Conservation (phyloP, 2,113 vertebrate species). For the Rallus limicola region DNA sequence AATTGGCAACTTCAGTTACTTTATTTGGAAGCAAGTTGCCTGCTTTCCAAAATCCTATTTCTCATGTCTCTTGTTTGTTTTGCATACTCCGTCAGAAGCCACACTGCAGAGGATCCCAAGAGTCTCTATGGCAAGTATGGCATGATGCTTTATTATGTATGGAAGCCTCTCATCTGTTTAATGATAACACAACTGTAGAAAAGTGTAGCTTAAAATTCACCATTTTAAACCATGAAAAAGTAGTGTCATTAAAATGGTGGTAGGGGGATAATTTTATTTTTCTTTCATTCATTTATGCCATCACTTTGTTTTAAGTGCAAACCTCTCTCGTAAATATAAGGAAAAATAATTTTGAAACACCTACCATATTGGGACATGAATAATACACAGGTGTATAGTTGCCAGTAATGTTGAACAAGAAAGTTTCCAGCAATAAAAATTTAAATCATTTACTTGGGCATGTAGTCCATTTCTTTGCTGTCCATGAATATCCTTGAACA, state of each 20-base stretch:
- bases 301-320: not conserved
- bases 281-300: not conserved
- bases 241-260: not conserved
- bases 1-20: not conserved
- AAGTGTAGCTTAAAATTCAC: not conserved
- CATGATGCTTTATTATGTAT: not conserved
- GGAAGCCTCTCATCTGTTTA: not conserved
- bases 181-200: not conserved
- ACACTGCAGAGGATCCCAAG: not conserved
- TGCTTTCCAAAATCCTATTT: not conserved
- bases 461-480: not conserved
- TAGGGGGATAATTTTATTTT: not conserved
- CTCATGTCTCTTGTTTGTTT: not conserved
- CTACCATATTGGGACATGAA: not conserved
- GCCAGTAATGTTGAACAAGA: not conserved
- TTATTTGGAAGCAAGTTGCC: not conserved
- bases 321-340: not conserved
- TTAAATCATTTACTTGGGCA: not conserved
- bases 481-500: not conserved
- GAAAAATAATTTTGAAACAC: not conserved
- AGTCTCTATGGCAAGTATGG: not conserved
- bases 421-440: not conserved
- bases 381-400: not conserved
- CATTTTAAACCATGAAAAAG: not conserved
- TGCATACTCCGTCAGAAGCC: not conserved